Evolutionary conservation across 2,888 invertebrate species (phyloP).

Genomic region (Polydrusus cervinus): DNA sequence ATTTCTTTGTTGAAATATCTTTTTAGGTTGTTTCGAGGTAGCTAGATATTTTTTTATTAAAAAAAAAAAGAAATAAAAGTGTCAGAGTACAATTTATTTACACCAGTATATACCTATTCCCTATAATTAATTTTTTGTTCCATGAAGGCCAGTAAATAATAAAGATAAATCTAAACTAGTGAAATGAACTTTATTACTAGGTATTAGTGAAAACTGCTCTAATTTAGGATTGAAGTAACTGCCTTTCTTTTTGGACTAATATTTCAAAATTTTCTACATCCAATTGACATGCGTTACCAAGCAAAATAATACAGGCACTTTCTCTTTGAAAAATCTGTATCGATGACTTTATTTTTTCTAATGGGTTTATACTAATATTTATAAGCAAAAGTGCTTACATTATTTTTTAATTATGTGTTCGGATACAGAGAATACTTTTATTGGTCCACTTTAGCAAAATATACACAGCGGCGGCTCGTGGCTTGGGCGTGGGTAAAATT

Average conservation of each 20-base stretch:
- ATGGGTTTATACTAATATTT: slow-evolving; percentile 14
- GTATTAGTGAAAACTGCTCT: slow-evolving; percentile 11
- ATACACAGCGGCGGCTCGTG: no score
- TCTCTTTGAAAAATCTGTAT: slow-evolving; percentile 25
- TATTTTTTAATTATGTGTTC: slow-evolving; percentile 33
- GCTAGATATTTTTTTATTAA: no score
- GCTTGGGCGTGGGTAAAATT: no score
- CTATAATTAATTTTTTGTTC: no score
- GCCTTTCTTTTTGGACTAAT: slow-evolving; percentile 23
- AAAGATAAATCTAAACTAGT: no score
- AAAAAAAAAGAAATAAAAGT: no score
- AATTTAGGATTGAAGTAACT: background rate
- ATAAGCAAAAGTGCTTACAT: slow-evolving; percentile 31
- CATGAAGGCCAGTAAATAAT: no score
- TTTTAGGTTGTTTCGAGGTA: no score
- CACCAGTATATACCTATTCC: no score
- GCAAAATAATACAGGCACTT: slow-evolving; percentile 24
- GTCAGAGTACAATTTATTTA: no score
- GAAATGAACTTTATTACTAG: no score
- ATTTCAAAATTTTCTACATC: slow-evolving; percentile 19
- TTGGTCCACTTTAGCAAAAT: slow-evolving; percentile 23
- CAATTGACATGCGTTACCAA: slow-evolving; percentile 15
- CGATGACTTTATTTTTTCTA: slow-evolving; percentile 11
- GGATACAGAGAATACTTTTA: slow-evolving; percentile 20
- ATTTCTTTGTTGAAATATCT: no score